Evolutionary conservation across 2,797 vertebrate species (phyloP).

Genomic region (Allobates femoralis): DNA sequence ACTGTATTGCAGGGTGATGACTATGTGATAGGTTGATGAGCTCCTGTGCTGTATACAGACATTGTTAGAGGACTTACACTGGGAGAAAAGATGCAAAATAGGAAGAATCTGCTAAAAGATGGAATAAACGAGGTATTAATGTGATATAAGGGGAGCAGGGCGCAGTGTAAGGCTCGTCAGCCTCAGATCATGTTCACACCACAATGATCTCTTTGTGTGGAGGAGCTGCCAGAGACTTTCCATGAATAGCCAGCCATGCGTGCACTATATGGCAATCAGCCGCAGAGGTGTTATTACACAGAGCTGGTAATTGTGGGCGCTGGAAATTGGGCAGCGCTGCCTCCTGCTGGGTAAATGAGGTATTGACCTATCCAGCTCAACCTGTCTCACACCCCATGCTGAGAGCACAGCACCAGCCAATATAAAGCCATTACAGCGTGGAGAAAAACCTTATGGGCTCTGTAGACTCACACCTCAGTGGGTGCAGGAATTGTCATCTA

Average conservation of each 20-base stretch:
- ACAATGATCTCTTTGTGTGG: constrained; percentile 53
- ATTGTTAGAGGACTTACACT: not conserved
- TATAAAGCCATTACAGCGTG: constrained; percentile 39
- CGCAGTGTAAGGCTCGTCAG: constrained; percentile 29
- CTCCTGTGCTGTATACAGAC: not conserved
- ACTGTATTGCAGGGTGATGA: not conserved
- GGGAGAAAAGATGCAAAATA: constrained; percentile 19
- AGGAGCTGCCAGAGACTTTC: constrained; percentile 42
- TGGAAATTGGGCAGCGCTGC: constrained; percentile 45
- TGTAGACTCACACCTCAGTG: not conserved
- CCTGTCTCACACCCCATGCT: constrained; percentile 43
- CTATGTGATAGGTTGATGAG: not conserved
- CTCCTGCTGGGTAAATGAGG: constrained; percentile 57
- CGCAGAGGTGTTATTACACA: constrained; percentile 35
- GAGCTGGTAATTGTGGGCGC: constrained; percentile 30
- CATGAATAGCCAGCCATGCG: constrained; percentile 60
- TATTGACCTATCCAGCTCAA: constrained; percentile 10
- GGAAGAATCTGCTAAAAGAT: constrained; percentile 27
- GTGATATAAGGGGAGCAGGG: constrained; percentile 11
- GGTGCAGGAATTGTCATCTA: not conserved
- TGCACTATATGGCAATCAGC: constrained; percentile 52
- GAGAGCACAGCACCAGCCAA: constrained; percentile 34
- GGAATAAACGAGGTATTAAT: not conserved
- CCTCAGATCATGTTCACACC: constrained; percentile 38
- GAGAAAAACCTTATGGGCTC: constrained; percentile 4